A percentile compares a stretch with the other conserved stretches of the same genome.
These are phyloP conservation scores for Rhea americana DNA, from an alignment of 2,113 vertebrate genomes.

Conservation along the genomic window DNA sequence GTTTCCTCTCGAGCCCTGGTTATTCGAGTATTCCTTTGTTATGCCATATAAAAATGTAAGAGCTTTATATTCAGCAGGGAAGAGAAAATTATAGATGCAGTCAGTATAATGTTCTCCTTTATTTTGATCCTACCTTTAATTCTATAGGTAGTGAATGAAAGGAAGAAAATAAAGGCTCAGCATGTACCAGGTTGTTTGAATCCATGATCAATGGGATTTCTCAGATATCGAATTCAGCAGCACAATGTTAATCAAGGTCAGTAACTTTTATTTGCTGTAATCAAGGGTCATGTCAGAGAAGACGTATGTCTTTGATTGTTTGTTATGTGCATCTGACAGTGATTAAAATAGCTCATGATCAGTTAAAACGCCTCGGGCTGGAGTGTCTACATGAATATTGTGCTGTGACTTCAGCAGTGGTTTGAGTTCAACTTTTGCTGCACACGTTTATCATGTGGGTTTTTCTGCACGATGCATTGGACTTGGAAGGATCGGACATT, in stretches of 20 bases:
- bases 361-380: constrained; percentile 5
- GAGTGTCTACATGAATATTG: constrained; percentile 9
- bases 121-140: neutral
- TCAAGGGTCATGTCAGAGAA: constrained; percentile 54
- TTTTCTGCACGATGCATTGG: neutral
- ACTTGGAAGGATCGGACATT: neutral
- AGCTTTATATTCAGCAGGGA: neutral
- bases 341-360: constrained; percentile 35
- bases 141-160: neutral
- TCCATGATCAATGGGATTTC: constrained; percentile 26
- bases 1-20: neutral
- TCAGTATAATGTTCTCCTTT: neutral
- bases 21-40: neutral
- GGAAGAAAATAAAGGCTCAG: neutral
- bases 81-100: neutral
- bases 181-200: neutral
- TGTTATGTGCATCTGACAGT: constrained; percentile 32
- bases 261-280: neutral
- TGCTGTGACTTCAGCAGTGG: neutral
- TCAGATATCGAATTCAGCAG: constrained; percentile 43
- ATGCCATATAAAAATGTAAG: neutral
- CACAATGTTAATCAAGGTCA: constrained; percentile 60
- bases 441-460: neutral
- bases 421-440: neutral
- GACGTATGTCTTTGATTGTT: constrained; percentile 53